Base-by-base conservation (phyloP, 2,113 vertebrate genomes). In the Corythaeola cristata region DNA sequence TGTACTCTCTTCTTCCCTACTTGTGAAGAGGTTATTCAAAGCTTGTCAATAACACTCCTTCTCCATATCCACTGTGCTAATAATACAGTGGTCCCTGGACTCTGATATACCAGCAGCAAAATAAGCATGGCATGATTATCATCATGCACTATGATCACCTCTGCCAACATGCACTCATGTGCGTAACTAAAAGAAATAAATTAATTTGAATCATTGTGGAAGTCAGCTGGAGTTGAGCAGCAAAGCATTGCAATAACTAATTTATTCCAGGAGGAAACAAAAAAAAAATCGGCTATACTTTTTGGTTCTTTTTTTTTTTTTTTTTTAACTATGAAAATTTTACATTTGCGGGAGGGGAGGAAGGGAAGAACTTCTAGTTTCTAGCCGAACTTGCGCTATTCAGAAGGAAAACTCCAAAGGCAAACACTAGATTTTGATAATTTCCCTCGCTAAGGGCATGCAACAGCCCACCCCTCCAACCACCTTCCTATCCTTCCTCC, bases 81-180 rank as follows among this genome's bases (percentile, higher is more conserved):
- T 6, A 27, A 18, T 0, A 9, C 14, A 13, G 33, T 0, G 11
- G 7, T 4, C 55, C 18, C 41, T 8, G 41, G 28, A 7, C 30
- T 20, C 47, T 11, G 12, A 35, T 0, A 15, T 1, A 33, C 27
- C 18, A 21, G 20, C 8, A 33, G 21, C 93, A 74, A 73, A 73
- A 64, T 1, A 22, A 44, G 27, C 44, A 20, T 17, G 11, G 27
- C 10, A 5, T 0, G 11, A 59, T 26, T 21, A 17, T 3, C 6
- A 4, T 4, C 24, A 12, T 3, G 26, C 24, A 33, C 19, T 11
- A 16, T 0, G 2, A 79, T 23, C 41, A 16, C 30, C 30, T 17
- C 21, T 37, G 58, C 58, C 47, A 56, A 72, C 52, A 26, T 1
- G 12, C 2, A 39, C 9, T 9, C 20, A 6, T 2, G 28, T 20